These are phyloP conservation scores for Phalloptychus januarius DNA, from an alignment of 2,797 vertebrate genomes.

Conservation along the genomic window DNA sequence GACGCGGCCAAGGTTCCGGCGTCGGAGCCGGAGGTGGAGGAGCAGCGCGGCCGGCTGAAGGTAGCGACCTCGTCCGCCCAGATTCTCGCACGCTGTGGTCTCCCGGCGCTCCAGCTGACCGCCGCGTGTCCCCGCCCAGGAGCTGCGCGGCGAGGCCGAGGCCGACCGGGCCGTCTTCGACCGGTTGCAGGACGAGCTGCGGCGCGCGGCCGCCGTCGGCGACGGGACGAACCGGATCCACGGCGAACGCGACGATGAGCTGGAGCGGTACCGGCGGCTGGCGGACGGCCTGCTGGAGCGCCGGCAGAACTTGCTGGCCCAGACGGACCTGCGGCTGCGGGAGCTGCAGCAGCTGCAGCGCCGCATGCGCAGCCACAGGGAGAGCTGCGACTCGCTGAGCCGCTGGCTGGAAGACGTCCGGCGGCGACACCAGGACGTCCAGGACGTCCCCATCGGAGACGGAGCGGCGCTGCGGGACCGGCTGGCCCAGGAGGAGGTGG, in stretches of 20 bases:
- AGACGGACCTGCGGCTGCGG: constrained; percentile 85
- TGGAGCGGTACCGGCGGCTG: constrained; percentile 87
- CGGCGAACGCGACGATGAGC: constrained; percentile 87
- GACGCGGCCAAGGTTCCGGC: constrained; percentile 87
- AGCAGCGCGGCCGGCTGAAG: constrained; percentile 85
- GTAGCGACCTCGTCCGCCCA: constrained; percentile 37
- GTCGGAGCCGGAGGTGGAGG: constrained; percentile 85
- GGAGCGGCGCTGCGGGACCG: constrained; percentile 83
- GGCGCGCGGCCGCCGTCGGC: constrained; percentile 79
- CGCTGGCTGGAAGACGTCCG: constrained; percentile 86
- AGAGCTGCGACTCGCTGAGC: constrained; percentile 85
- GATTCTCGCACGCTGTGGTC: neutral
- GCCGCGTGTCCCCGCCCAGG: constrained; percentile 66
- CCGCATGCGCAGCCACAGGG: constrained; percentile 85
- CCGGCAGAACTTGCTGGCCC: constrained; percentile 88
- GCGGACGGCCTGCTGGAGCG: constrained; percentile 87
- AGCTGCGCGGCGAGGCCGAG: constrained; percentile 82
- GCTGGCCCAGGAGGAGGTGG: constrained; percentile 89
- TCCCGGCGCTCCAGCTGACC: neutral
- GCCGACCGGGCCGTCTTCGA: constrained; percentile 84
- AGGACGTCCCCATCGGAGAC: constrained; percentile 81
- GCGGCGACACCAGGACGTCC: constrained; percentile 86
- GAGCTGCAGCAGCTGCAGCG: constrained; percentile 89
- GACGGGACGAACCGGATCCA: constrained; percentile 87
- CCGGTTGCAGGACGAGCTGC: constrained; percentile 84